Evolutionary conservation across 1,140 invertebrate genomes (phyloP).

Genomic region (Uloborus diversus): DNA sequence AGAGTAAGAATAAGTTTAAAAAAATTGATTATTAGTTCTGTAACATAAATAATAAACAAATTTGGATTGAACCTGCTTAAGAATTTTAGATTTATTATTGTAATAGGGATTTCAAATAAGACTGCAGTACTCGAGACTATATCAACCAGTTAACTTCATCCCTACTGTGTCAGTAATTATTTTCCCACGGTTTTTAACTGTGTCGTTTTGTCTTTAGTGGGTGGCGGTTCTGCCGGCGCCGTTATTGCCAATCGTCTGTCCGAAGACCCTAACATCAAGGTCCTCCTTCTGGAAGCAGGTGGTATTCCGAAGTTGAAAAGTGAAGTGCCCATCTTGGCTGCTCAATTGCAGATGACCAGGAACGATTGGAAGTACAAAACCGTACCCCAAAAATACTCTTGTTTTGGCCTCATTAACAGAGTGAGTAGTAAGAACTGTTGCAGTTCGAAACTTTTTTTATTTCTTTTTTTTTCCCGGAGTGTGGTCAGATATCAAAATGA

Average conservation of each 20-base stretch:
- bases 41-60: too few relatives aligned
- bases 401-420: constrained; percentile 73
- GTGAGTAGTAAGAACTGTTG: constrained; percentile 55
- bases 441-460: not conserved
- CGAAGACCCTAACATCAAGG: constrained; percentile 70
- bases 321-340: constrained; percentile 85
- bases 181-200: too few relatives aligned
- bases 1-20: too few relatives aligned
- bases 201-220: constrained; percentile 77
- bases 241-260: constrained; percentile 90
- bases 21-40: too few relatives aligned
- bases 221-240: constrained; percentile 90
- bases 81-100: too few relatives aligned
- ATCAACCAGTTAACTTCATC: too few relatives aligned
- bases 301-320: constrained; percentile 89
- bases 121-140: too few relatives aligned
- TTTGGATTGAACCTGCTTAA: too few relatives aligned
- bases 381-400: constrained; percentile 83
- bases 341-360: constrained; percentile 84
- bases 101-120: too few relatives aligned
- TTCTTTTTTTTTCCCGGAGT: too few relatives aligned
- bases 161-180: too few relatives aligned
- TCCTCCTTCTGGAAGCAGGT: constrained; percentile 87
- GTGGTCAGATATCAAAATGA: too few relatives aligned
- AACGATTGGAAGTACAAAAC: constrained; percentile 94